phyloP scores from a whole-genome alignment of 1,140 invertebrate genomes.

The Euura lappo region DNA sequence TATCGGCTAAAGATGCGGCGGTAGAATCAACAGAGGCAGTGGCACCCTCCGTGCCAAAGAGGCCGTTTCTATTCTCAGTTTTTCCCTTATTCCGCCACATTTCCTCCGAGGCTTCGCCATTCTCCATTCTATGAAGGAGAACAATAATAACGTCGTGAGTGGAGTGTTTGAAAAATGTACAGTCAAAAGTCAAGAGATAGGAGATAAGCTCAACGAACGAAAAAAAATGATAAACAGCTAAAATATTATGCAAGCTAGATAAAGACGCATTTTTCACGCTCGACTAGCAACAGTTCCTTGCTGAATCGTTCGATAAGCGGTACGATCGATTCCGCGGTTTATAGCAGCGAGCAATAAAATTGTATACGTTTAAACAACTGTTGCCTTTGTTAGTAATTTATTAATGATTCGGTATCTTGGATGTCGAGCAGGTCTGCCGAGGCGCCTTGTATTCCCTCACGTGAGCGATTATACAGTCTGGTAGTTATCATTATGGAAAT shows the following conservation, averaged over 20 bases:
- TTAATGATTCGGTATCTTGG: too few relatives aligned
- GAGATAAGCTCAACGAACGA: not conserved
- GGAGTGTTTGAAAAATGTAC: not conserved
- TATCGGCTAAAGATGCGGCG: constrained; percentile 61
- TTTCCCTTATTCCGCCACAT: constrained; percentile 47
- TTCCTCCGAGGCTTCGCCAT: constrained; percentile 46
- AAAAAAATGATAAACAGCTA: not conserved
- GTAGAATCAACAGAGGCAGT: constrained; percentile 51
- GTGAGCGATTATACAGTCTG: too few relatives aligned
- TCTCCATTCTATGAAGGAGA: constrained; percentile 45
- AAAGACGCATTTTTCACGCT: not conserved
- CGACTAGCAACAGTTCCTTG: too few relatives aligned
- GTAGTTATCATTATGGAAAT: too few relatives aligned
- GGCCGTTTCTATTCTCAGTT: constrained; percentile 41
- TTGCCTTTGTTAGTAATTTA: too few relatives aligned
- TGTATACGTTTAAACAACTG: too few relatives aligned
- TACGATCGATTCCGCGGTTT: too few relatives aligned
- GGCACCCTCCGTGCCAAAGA: constrained; percentile 47
- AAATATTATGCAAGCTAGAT: not conserved
- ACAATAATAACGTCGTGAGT: not conserved
- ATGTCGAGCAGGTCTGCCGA: too few relatives aligned
- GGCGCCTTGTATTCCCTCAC: too few relatives aligned
- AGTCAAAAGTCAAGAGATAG: constrained; percentile 5
- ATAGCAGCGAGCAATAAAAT: too few relatives aligned
- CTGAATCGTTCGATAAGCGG: too few relatives aligned